A percentile compares a stretch with the other conserved stretches of the same genome.
phyloP scores from a whole-genome alignment of 2,888 invertebrate genomes.

The Leucoma salicis region DNA sequence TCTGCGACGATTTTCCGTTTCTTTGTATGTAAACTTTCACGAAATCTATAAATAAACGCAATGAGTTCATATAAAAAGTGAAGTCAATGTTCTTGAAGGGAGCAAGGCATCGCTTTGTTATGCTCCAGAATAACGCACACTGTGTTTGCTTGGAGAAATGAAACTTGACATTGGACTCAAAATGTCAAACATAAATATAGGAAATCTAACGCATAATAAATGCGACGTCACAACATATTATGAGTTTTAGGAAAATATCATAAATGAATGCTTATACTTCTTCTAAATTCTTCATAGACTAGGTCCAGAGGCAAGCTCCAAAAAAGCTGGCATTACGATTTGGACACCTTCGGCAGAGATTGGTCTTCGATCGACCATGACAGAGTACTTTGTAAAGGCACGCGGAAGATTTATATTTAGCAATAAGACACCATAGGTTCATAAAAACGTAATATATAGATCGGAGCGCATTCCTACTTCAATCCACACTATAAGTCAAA shows the following conservation, averaged over 20 bases:
- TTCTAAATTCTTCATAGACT: no score
- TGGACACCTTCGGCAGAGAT: no score
- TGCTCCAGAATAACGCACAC: slow-evolving; percentile 25
- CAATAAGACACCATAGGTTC: background rate
- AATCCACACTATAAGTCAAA: no score
- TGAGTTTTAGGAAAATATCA: background rate
- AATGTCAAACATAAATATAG: slow-evolving; percentile 9
- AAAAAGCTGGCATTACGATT: no score
- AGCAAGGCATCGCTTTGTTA: slow-evolving; percentile 28
- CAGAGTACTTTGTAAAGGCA: background rate
- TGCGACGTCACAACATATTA: background rate
- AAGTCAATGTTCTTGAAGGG: slow-evolving; percentile 50
- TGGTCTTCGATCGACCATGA: background rate
- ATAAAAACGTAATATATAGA: no score
- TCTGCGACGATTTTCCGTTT: slow-evolving; percentile 43
- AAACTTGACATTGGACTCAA: slow-evolving; percentile 33
- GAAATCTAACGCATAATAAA: background rate
- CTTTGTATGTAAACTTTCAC: slow-evolving; percentile 62
- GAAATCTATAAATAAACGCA: slow-evolving; percentile 32
- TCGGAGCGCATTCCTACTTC: no score
- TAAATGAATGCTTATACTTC: no score
- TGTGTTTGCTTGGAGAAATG: slow-evolving; percentile 19
- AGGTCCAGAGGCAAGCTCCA: no score
- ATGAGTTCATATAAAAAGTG: slow-evolving; percentile 24
- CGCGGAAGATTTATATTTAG: background rate